Percentiles rank a stretch among this genome's conserved stretches.
Conservation (phyloP, 2,888 invertebrate genomes). For the Allophyes oxyacanthae region DNA sequence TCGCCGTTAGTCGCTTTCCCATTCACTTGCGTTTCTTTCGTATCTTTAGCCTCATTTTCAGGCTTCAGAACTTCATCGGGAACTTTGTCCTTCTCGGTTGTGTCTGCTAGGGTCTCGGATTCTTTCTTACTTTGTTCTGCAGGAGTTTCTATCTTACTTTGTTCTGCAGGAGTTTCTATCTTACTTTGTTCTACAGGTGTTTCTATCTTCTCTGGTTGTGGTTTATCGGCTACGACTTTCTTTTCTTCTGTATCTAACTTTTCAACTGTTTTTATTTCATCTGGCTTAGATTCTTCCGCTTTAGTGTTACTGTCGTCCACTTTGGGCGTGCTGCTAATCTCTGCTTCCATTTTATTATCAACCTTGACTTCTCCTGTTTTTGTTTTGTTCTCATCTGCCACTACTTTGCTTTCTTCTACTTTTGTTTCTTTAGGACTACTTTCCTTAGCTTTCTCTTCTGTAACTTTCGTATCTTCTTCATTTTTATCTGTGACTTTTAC, state of each 20-base stretch:
- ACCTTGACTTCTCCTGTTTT: conserved; percentile 33
- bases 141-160: conserved; percentile 32
- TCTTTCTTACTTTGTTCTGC: conserved; percentile 36
- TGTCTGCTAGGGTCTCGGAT: conserved; percentile 45
- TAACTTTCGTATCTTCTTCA: conserved; percentile 46
- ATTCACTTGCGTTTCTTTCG: conserved; percentile 74
- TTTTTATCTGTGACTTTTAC: conserved; percentile 50
- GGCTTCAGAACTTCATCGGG: conserved; percentile 56
- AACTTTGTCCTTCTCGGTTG: conserved; percentile 47
- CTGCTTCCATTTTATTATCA: conserved; percentile 47
- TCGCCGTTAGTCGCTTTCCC: conserved; percentile 79
- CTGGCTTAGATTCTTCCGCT: conserved; percentile 37
- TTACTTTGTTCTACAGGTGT: conserved; percentile 29
- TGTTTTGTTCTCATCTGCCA: conserved; percentile 26
- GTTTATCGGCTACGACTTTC: conserved; percentile 32
- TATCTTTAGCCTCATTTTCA: conserved; percentile 65
- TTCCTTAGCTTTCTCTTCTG: conserved; percentile 50
- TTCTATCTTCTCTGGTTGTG: conserved; percentile 34
- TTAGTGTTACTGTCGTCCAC: conserved; percentile 52
- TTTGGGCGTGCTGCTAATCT: conserved; percentile 35
- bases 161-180: conserved; percentile 35
- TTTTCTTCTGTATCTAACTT: conserved; percentile 36
- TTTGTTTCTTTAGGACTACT: conserved; percentile 47
- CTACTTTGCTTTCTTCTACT: conserved; percentile 38
- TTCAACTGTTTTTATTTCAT: conserved; percentile 35